phyloP scores from a whole-genome alignment of 2,888 invertebrate genomes.

The Neocrepidodera transversa region DNA sequence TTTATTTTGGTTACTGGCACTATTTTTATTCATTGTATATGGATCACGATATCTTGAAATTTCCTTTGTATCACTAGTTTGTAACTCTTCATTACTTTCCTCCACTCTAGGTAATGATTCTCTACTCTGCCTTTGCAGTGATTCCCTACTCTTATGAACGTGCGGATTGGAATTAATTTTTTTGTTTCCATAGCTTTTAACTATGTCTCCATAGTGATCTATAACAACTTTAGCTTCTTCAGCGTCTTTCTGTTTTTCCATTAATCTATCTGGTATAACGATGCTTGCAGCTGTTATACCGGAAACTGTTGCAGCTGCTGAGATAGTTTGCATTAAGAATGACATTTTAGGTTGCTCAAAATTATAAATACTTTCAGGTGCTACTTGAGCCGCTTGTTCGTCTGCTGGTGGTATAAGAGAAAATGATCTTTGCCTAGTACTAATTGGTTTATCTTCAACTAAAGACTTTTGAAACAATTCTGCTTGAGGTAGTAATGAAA shows the following conservation, averaged over 20 bases:
- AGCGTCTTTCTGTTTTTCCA: conserved; percentile 59
- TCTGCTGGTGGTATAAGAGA: conserved; percentile 38
- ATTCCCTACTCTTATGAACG: conserved; percentile 46
- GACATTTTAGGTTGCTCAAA: conserved; percentile 24
- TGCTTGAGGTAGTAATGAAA: conserved; percentile 44
- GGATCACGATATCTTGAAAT: not conserved
- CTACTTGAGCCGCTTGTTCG: not conserved
- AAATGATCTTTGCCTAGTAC: conserved; percentile 39
- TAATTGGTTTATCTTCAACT: conserved; percentile 19
- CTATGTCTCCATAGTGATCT: conserved; percentile 82
- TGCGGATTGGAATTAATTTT: conserved; percentile 44
- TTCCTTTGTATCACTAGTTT: not conserved
- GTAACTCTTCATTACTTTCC: conserved; percentile 3
- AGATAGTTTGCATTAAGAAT: conserved; percentile 41
- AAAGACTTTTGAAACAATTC: conserved; percentile 26
- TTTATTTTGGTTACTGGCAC: not conserved
- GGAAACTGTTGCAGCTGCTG: conserved; percentile 51
- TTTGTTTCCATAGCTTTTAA: conserved; percentile 69
- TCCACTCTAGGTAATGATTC: conserved; percentile 33
- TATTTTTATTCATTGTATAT: not conserved
- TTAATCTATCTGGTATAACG: conserved; percentile 51
- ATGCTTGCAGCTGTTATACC: conserved; percentile 56
- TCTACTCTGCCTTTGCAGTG: conserved; percentile 51
- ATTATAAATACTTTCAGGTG: conserved; percentile 26
- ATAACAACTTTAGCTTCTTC: conserved; percentile 76